phyloP scores from a whole-genome alignment of 2,113 vertebrate genomes.

The Bucco capensis region DNA sequence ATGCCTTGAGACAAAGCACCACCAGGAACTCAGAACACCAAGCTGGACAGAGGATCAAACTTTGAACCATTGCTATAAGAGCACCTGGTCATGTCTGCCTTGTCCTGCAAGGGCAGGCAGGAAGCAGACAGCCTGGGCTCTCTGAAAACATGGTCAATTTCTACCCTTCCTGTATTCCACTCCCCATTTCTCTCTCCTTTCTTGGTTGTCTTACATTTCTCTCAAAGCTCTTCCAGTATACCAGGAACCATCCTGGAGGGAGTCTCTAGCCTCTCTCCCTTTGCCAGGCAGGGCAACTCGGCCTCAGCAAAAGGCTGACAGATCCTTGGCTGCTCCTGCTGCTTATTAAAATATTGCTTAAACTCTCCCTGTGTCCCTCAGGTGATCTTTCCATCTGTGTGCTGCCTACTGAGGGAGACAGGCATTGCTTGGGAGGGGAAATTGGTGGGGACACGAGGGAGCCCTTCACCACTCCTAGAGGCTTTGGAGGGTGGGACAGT shows the following conservation, averaged over 20 bases:
- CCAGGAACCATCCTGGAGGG: background rate
- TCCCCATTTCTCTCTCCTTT: background rate
- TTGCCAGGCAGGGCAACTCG: too few relatives aligned
- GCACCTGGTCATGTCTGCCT: background rate
- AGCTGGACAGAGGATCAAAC: background rate
- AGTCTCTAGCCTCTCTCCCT: background rate
- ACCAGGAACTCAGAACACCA: background rate
- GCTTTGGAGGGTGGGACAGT: background rate
- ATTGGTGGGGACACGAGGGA: background rate
- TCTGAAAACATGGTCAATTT: background rate
- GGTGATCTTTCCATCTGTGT: background rate
- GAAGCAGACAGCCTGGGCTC: background rate
- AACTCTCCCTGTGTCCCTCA: background rate
- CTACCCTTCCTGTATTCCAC: background rate
- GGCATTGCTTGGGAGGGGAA: background rate
- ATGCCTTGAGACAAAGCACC: background rate
- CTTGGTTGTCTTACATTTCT: background rate
- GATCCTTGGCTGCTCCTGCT: too few relatives aligned
- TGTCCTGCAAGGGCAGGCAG: background rate
- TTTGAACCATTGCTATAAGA: background rate
- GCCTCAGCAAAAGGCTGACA: too few relatives aligned
- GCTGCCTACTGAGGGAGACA: background rate
- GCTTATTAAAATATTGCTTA: background rate
- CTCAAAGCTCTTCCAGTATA: background rate
- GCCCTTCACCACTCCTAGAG: background rate